Evolutionary conservation across 64 coral and sea anemone genomes (phyloP).

Genomic region (Cladopsammia gracilis): DNA sequence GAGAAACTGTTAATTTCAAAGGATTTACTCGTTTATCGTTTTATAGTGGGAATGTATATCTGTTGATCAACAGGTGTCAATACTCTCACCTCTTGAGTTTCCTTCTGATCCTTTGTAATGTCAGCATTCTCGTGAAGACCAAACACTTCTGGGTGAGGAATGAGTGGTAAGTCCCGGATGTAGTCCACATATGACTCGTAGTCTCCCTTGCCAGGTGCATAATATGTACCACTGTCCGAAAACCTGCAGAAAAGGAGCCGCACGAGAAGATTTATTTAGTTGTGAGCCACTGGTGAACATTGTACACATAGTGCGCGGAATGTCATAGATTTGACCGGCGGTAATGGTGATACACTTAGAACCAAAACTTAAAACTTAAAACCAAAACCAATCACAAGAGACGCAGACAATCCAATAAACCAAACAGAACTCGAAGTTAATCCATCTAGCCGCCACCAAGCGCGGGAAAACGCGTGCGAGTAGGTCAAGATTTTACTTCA

Average conservation of each 20-base stretch:
- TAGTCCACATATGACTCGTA: conserved; percentile 96
- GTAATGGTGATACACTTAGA: no score
- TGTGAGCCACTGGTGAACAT: background rate
- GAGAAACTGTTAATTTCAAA: no score
- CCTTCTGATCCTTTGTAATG: conserved; percentile 97
- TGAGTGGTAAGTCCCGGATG: conserved; percentile 81
- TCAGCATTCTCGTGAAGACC: conserved; percentile 99
- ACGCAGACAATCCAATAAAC: no score
- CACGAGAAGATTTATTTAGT: background rate
- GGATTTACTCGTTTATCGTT: no score
- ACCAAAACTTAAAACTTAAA: no score
- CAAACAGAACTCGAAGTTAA: no score
- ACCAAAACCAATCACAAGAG: no score
- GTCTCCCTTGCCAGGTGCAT: conserved; percentile 80
- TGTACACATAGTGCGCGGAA: background rate
- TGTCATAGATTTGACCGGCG: no score
- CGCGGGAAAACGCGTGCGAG: no score
- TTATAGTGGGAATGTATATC: no score
- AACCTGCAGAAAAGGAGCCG: conserved; percentile 55
- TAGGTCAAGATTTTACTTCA: no score
- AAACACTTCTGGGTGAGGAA: conserved; percentile 96
- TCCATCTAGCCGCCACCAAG: no score
- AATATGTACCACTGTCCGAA: conserved; percentile 94
- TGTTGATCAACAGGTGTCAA: background rate
- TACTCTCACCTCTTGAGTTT: conserved; percentile 82